Evolutionary conservation across 2,113 vertebrate species (phyloP).

Genomic region (Anas platyrhynchos): DNA sequence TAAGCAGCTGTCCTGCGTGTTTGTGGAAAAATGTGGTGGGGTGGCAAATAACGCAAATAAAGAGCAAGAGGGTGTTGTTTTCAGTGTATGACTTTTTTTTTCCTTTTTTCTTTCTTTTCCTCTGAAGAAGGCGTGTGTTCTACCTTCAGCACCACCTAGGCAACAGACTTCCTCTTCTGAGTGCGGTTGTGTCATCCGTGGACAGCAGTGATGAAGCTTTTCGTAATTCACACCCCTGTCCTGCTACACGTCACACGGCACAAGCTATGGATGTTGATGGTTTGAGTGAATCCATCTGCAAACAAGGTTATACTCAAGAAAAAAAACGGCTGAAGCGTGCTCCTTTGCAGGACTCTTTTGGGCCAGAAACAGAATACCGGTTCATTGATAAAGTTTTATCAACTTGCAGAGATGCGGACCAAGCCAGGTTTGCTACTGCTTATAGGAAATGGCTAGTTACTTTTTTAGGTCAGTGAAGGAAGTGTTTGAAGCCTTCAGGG

Average conservation of each 20-base stretch:
- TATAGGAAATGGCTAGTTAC: slow-evolving; percentile 94
- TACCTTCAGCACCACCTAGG: slow-evolving; percentile 88
- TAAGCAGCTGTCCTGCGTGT: background rate
- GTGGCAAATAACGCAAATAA: background rate
- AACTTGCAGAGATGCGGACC: slow-evolving; percentile 81
- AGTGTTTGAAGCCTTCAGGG: slow-evolving; percentile 6
- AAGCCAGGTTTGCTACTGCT: slow-evolving; percentile 88
- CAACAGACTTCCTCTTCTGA: slow-evolving; percentile 64
- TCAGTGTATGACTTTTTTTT: background rate
- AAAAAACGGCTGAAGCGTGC: slow-evolving; percentile 92
- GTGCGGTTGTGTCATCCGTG: slow-evolving; percentile 4
- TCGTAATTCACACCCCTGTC: slow-evolving; percentile 63
- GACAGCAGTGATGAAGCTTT: slow-evolving; percentile 64
- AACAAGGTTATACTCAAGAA: slow-evolving; percentile 86
- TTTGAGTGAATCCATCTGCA: slow-evolving; percentile 76
- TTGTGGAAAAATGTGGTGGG: background rate
- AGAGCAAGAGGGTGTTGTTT: background rate
- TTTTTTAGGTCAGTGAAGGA: slow-evolving; percentile 82
- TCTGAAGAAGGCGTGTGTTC: slow-evolving; percentile 87
- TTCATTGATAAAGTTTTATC: slow-evolving; percentile 86
- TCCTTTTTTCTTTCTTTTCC: background rate
- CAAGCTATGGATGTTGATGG: slow-evolving; percentile 90
- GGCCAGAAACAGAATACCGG: slow-evolving; percentile 81
- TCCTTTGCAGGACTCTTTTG: slow-evolving; percentile 71
- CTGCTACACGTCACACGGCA: slow-evolving; percentile 47